Evolutionary conservation across 1,140 invertebrate species (phyloP).

Genomic region (Arion vulgaris): DNA sequence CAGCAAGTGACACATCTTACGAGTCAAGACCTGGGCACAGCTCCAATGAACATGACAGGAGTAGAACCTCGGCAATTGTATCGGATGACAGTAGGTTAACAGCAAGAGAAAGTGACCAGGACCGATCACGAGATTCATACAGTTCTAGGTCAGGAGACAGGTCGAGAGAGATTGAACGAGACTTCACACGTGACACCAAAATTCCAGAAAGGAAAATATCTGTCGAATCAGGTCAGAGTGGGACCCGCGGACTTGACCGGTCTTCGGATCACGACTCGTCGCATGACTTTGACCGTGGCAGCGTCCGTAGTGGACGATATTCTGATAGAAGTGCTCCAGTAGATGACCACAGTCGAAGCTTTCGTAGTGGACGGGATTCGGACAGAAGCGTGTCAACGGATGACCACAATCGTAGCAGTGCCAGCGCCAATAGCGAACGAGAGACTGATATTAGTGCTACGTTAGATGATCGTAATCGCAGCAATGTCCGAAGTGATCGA

Average conservation of each 20-base stretch:
- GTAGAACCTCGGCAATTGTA: not conserved
- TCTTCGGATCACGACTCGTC: not conserved
- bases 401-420: not conserved
- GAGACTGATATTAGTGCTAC: no score
- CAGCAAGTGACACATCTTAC: slow-evolving; percentile 20
- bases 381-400: not conserved
- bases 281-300: not conserved
- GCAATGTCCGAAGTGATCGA: no score
- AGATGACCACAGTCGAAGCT: not conserved
- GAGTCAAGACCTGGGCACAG: not conserved
- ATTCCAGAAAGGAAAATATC: slow-evolving; percentile 3
- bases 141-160: not conserved
- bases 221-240: not conserved
- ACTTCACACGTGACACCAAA: not conserved
- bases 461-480: no score
- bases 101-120: slow-evolving; percentile 6
- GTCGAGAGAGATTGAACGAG: not conserved
- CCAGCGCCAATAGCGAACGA: not conserved
- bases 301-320: not conserved
- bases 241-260: not conserved
- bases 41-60: not conserved
- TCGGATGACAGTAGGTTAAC: not conserved
- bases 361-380: not conserved
- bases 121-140: slow-evolving; percentile 5
- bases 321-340: not conserved